Percentiles rank a stretch among this genome's conserved stretches.
Conservation (phyloP, 92 coral and sea anemone genomes). For the Parazoanthus darwini region DNA sequence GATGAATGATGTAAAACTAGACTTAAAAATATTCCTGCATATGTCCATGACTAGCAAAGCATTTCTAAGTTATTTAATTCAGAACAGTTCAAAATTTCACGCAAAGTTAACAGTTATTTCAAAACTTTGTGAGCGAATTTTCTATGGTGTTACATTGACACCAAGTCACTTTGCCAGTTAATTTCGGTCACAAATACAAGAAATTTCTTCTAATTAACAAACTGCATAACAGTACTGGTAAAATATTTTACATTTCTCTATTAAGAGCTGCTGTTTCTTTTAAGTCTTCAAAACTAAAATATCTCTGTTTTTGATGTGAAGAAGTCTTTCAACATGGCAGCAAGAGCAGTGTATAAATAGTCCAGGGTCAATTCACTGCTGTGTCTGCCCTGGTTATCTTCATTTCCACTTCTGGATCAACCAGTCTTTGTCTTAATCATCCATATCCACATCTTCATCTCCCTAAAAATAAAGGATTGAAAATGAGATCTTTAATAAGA, state of each 20-base stretch:
- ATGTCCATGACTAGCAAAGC: not conserved
- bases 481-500: not conserved
- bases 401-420: not conserved
- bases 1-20: not conserved
- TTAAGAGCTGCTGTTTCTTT: not conserved
- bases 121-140: not conserved
- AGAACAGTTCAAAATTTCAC: not conserved
- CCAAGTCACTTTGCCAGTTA: not conserved
- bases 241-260: not conserved
- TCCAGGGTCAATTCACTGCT: not conserved
- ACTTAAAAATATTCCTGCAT: not conserved
- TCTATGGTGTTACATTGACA: not conserved
- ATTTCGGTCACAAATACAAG: not conserved
- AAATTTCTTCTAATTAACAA: too few relatives aligned
- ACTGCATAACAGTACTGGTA: not conserved
- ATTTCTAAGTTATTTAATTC: not conserved
- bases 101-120: not conserved
- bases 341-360: slow-evolving; percentile 27
- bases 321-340: not conserved
- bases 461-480: slow-evolving; percentile 39
- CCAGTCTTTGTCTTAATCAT: slow-evolving; percentile 15
- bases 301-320: not conserved
- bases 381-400: not conserved
- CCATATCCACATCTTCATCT: slow-evolving; percentile 56
- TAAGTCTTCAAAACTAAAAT: slow-evolving; percentile 13